These are phyloP conservation scores for Sceloporus tristichus DNA, from an alignment of 2,113 vertebrate species.

Conservation along the genomic window DNA sequence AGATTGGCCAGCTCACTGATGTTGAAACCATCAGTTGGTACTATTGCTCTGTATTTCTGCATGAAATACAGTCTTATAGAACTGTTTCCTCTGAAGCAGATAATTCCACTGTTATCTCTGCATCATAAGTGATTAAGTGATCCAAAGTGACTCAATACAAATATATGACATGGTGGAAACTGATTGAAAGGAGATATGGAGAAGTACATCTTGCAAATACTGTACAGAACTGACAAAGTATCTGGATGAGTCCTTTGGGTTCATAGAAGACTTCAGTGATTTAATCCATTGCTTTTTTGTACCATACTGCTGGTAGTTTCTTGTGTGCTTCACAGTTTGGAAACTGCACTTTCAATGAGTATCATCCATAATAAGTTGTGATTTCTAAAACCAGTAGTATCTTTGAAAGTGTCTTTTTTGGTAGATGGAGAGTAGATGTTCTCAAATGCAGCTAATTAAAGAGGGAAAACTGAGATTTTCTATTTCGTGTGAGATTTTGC, in stretches of 20 bases:
- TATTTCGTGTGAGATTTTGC: neutral
- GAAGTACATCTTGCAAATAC: neutral
- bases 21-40: no score
- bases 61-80: neutral
- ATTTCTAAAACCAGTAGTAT: slow-evolving; percentile 11
- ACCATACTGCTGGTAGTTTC: neutral
- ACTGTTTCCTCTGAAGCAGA: neutral
- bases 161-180: neutral
- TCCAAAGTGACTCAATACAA: neutral
- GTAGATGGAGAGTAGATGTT: neutral
- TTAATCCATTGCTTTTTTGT: neutral
- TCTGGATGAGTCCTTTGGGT: neutral
- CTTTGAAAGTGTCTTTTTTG: neutral
- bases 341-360: neutral
- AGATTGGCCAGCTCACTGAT: no score
- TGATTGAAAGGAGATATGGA: neutral
- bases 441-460: neutral
- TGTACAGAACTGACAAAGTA: no score
- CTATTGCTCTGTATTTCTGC: no score
- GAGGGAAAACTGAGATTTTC: neutral
- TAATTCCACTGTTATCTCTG: no score
- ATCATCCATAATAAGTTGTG: neutral
- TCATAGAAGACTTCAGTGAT: neutral
- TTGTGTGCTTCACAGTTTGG: neutral
- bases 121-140: neutral